Base-by-base conservation (phyloP, 1,140 invertebrate genomes). In the Pomacea maculata region DNA sequence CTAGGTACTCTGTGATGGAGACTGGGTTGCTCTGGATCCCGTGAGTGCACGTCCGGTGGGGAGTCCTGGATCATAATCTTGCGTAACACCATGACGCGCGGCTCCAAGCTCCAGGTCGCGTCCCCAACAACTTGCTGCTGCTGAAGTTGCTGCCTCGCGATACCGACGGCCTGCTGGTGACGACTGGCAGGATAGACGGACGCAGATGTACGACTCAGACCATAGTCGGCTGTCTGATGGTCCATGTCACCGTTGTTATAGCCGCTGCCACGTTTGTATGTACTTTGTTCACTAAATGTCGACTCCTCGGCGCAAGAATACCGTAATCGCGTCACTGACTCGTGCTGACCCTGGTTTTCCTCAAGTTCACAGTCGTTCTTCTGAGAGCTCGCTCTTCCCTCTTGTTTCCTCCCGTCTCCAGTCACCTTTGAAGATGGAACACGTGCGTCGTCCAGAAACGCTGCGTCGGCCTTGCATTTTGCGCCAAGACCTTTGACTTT, bases 21-120 rank as follows among this genome's bases (percentile, higher is more conserved):
- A 12, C 52, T 68, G 34, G 57, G 12, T 14, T 67, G 4, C 5
- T 54, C 19, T 17, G 55, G 19, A 55, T 78, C 70, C 52, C 68
- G 77, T 1, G 77, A 54, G 45, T 54, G 68, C 14, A 70, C 45
- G 11, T 78, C 77, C 52, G n/a, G 34, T 7, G 29, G 54, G 15
- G 77, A 70, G 65, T 78, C 77, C 77, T 78, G 77, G 54, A 78
- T 78, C 21, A 65, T 78, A 5, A 78, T 71, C 54, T 78, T 78
- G 77, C 77, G 77, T 70, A 78, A 67, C 67, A 78, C 77, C 77
- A 78, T 78, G 25, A 67, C 70, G 64, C 77, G 52, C 21, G 77
- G 77, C 54, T 70, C 52, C 21, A 8, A 17, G 17, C 65, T 6
- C 29, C 25, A 10, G 34, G 61, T 21, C 65, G 3, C 1, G 19